Percentiles rank a stretch among this genome's conserved stretches.
phyloP scores from a whole-genome alignment of 2,797 vertebrate species.

The Telmatherina bonti region DNA sequence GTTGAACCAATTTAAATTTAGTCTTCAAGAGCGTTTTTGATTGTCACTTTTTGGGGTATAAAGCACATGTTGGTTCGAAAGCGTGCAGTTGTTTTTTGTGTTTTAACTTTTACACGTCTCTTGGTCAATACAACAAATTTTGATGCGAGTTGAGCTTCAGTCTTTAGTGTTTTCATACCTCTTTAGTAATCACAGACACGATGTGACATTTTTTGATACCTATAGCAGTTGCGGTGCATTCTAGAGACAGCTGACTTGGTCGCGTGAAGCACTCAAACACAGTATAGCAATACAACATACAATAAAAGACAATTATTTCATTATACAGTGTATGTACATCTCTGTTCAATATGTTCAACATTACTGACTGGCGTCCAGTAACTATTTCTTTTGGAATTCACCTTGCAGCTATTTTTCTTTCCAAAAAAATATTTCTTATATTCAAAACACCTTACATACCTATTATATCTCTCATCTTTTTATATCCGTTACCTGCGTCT shows the following conservation, averaged over 20 bases:
- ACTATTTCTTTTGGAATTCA: constrained; percentile 52
- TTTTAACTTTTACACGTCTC: constrained; percentile 33
- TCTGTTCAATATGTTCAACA: constrained; percentile 71
- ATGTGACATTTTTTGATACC: constrained; percentile 57
- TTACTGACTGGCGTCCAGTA: constrained; percentile 34
- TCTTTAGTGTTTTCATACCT: constrained; percentile 51
- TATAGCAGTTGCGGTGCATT: constrained; percentile 73
- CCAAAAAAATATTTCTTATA: constrained; percentile 57
- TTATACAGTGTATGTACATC: constrained; percentile 84
- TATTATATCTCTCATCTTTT: constrained; percentile 25
- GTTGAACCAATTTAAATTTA: constrained; percentile 47
- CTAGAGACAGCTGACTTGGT: constrained; percentile 73
- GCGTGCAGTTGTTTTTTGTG: constrained; percentile 12
- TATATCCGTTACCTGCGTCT: constrained; percentile 21
- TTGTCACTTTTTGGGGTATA: constrained; percentile 79
- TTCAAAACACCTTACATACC: constrained; percentile 55
- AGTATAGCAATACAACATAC: constrained; percentile 75
- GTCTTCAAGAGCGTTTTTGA: constrained; percentile 73
- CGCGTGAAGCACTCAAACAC: constrained; percentile 71
- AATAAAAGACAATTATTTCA: constrained; percentile 76
- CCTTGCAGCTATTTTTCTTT: constrained; percentile 47
- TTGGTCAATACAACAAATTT: constrained; percentile 48
- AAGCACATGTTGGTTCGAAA: constrained; percentile 82
- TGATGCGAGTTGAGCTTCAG: constrained; percentile 40
- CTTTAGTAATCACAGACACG: constrained; percentile 62